A percentile compares a stretch with the other conserved stretches of the same genome.
Conservation (phyloP, 2,888 invertebrate species). For the Xanthia icteritia region DNA sequence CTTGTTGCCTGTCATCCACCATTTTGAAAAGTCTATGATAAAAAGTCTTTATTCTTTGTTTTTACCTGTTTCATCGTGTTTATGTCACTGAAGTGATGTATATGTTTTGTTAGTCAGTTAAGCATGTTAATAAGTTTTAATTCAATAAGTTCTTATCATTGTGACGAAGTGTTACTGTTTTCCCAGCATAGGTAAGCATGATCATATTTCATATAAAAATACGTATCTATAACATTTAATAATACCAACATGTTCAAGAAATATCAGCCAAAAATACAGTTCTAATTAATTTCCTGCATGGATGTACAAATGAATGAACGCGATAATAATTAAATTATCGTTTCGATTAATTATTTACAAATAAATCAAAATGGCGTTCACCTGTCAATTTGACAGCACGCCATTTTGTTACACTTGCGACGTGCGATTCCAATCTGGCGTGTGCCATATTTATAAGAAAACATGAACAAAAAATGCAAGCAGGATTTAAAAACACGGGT, state of each 20-base stretch:
- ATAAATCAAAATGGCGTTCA: conserved; percentile 57
- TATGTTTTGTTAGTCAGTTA: background rate
- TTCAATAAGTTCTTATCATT: background rate
- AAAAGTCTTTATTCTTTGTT: conserved; percentile 18
- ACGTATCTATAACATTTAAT: background rate
- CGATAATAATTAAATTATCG: conserved; percentile 24
- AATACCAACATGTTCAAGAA: background rate
- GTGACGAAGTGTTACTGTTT: background rate
- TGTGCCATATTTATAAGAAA: conserved; percentile 46
- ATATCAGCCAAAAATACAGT: background rate
- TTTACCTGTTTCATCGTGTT: conserved; percentile 17
- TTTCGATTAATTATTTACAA: conserved; percentile 28
- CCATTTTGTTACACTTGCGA: conserved; percentile 52
- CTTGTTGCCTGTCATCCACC: conserved; percentile 34
- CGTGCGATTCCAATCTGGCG: conserved; percentile 57
- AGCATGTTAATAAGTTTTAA: no score
- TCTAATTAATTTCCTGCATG: conserved; percentile 11
- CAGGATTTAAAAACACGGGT: conserved; percentile 18
- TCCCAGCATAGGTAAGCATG: background rate
- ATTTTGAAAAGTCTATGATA: conserved; percentile 24
- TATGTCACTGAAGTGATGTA: conserved; percentile 12
- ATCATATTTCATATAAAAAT: background rate
- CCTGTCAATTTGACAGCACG: conserved; percentile 65
- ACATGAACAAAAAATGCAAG: conserved; percentile 19
- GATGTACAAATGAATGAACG: conserved; percentile 15